Conservation (phyloP, 2,888 invertebrate species). For the Matsumyia berberina region DNA sequence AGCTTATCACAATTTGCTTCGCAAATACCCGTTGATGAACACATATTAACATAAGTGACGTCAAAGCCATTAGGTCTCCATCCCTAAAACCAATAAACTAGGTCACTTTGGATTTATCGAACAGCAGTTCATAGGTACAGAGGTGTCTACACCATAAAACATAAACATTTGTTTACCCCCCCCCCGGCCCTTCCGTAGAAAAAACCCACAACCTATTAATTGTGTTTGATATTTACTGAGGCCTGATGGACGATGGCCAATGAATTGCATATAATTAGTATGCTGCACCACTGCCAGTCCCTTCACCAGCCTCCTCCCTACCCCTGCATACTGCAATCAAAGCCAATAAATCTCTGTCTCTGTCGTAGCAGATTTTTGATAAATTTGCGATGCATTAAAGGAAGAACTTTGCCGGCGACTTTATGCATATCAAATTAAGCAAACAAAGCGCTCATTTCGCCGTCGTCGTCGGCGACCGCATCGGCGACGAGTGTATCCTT, state of each 20-base stretch:
- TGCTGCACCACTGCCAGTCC: conserved; percentile 18
- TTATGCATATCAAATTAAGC: conserved; percentile 74
- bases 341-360: conserved; percentile 68
- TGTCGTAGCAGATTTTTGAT: conserved; percentile 69
- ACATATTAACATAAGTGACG: conserved; percentile 41
- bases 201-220: conserved; percentile 56
- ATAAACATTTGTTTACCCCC: conserved; percentile 55
- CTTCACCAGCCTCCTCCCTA: not conserved
- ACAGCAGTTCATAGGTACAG: conserved; percentile 34
- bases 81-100: conserved; percentile 66
- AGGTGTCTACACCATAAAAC: conserved; percentile 48
- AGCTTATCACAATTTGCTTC: conserved; percentile 55
- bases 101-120: conserved; percentile 52
- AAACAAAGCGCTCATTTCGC: conserved; percentile 68
- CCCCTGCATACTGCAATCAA: conserved; percentile 48
- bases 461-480: not conserved
- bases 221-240: conserved; percentile 67
- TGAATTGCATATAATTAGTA: conserved; percentile 69
- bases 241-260: conserved; percentile 57
- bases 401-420: conserved; percentile 70
- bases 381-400: conserved; percentile 72
- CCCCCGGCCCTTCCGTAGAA: not conserved
- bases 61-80: conserved; percentile 55
- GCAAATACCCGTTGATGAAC: conserved; percentile 50
- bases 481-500: conserved; percentile 28